Conservation (phyloP, 2,113 vertebrate genomes). For the Scartelaos histophorus region DNA sequence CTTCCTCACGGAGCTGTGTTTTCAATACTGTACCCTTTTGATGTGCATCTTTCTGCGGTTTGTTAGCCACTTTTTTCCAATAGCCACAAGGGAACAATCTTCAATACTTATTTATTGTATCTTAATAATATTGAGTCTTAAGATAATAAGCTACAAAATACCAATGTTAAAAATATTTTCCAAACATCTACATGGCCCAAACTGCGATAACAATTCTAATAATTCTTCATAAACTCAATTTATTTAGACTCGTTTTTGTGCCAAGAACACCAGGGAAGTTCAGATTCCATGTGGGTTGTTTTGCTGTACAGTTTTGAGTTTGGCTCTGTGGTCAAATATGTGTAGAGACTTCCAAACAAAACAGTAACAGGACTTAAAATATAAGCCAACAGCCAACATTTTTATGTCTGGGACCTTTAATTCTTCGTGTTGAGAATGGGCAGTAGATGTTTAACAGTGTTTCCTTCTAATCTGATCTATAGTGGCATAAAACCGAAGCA, state of each 20-base stretch:
- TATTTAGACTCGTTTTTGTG: slow-evolving; percentile 26
- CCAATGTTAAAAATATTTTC: slow-evolving; percentile 34
- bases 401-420: slow-evolving; percentile 12
- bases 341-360: slow-evolving; percentile 23
- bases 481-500: slow-evolving; percentile 45
- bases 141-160: slow-evolving; percentile 13
- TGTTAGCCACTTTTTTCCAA: slow-evolving; percentile 14
- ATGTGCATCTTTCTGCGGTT: slow-evolving; percentile 25
- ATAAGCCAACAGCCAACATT: slow-evolving; percentile 27
- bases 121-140: slow-evolving; percentile 3
- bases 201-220: slow-evolving; percentile 26
- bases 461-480: slow-evolving; percentile 15
- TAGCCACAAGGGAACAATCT: slow-evolving; percentile 10
- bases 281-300: neutral
- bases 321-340: neutral
- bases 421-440: slow-evolving; percentile 7
- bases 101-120: neutral
- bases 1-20: slow-evolving; percentile 31
- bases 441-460: neutral
- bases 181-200: slow-evolving; percentile 2
- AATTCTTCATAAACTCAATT: slow-evolving; percentile 33
- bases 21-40: slow-evolving; percentile 43
- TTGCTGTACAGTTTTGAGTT: slow-evolving; percentile 9
- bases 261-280: slow-evolving; percentile 20
- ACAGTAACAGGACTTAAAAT: slow-evolving; percentile 24